phyloP scores from a whole-genome alignment of 2,113 vertebrate species.

The Carollia perspicillata region DNA sequence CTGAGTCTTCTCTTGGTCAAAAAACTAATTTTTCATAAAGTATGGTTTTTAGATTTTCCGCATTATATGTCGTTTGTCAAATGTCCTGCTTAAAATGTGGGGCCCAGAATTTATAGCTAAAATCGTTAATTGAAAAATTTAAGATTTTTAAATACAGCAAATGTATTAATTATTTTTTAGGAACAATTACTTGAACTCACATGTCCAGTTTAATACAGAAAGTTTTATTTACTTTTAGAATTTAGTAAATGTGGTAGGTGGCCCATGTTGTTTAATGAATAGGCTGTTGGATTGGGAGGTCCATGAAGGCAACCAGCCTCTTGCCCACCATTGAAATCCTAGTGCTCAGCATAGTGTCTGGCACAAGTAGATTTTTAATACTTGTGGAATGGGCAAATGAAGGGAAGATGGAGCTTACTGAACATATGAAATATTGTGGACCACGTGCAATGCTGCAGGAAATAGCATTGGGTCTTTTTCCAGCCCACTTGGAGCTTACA shows the following conservation, averaged over 20 bases:
- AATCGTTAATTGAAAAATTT: conserved; percentile 29
- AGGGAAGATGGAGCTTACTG: neutral
- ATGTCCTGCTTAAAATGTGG: conserved; percentile 6
- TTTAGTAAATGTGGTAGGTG: neutral
- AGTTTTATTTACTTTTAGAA: conserved; percentile 34
- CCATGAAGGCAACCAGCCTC: neutral
- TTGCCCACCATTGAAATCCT: neutral
- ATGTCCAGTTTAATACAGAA: neutral
- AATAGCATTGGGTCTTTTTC: conserved; percentile 15
- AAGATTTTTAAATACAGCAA: neutral
- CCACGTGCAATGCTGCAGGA: neutral
- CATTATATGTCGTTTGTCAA: neutral
- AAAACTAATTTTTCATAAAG: neutral
- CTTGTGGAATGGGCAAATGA: conserved; percentile 23
- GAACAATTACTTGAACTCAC: neutral
- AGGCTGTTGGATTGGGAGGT: neutral
- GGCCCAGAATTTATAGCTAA: neutral
- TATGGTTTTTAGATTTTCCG: conserved; percentile 8
- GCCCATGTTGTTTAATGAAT: neutral
- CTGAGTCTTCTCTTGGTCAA: neutral
- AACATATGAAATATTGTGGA: neutral
- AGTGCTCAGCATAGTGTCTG: neutral
- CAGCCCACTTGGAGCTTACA: neutral
- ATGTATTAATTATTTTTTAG: neutral
- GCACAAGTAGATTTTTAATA: neutral